Conservation (phyloP, 2,888 invertebrate species). For the Euspilapteryx auroguttella region DNA sequence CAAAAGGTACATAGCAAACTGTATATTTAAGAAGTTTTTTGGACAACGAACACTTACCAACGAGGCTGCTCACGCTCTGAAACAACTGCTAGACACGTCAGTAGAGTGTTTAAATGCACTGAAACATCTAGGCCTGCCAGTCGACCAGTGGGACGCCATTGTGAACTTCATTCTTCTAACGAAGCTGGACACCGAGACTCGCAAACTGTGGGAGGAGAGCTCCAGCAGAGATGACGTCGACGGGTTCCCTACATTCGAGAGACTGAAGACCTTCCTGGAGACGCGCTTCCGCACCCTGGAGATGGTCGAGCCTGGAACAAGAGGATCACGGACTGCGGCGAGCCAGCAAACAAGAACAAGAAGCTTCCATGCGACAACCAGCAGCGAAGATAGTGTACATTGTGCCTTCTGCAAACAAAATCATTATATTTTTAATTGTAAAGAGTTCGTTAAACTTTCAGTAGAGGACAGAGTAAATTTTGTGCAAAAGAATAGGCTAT, state of each 20-base stretch:
- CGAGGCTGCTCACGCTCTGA: constrained; percentile 4
- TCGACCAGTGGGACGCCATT: constrained; percentile 6
- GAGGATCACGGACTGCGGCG: neutral
- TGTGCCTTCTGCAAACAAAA: constrained; percentile 6
- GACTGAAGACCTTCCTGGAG: neutral
- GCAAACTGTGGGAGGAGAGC: neutral
- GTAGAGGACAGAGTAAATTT: constrained; percentile 3
- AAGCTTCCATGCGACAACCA: neutral
- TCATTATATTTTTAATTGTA: constrained; percentile 7
- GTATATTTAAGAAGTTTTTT: constrained; percentile 6
- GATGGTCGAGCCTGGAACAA: neutral
- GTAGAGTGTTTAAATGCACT: constrained; percentile 5
- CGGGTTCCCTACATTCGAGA: neutral
- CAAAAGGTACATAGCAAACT: constrained; percentile 4
- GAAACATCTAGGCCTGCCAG: constrained; percentile 4
- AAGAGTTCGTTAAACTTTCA: constrained; percentile 6
- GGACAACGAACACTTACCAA: constrained; percentile 4
- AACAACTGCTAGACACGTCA: constrained; percentile 6
- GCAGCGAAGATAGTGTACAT: neutral
- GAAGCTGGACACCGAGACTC: neutral
- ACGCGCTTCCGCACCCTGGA: neutral
- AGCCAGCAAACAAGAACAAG: no score
- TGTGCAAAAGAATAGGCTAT: constrained; percentile 5
- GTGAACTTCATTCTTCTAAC: constrained; percentile 3
- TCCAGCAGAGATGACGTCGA: constrained; percentile 3